Percentiles rank a stretch among this genome's conserved stretches.
Evolutionary conservation across 2,113 vertebrate genomes (phyloP).

Genomic region (Condylura cristata): DNA sequence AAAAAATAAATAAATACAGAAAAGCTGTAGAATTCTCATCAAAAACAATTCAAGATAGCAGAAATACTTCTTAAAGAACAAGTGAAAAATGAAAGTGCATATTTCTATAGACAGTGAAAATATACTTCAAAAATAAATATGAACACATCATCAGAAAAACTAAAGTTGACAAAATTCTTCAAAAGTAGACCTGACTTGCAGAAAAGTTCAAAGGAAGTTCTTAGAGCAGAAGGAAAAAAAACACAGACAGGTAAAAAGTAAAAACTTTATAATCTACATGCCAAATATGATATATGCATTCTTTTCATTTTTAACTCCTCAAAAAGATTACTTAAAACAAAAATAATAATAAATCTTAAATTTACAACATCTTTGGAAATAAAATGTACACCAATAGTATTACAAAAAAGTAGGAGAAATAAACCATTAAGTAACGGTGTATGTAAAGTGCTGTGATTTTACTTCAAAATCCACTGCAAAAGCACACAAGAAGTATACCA

Average conservation of each 20-base stretch:
- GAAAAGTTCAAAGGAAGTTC: neutral
- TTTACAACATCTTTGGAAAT: neutral
- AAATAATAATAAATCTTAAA: neutral
- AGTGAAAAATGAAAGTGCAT: neutral
- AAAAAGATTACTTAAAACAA: neutral
- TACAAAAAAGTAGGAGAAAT: neutral
- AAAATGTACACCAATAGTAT: neutral
- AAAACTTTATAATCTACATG: neutral
- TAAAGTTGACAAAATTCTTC: neutral
- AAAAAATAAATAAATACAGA: neutral
- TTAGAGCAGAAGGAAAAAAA: neutral
- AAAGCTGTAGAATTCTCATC: no score
- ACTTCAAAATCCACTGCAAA: neutral
- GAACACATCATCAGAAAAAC: neutral
- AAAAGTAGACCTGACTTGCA: neutral
- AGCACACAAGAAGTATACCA: neutral
- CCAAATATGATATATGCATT: neutral
- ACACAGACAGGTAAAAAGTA: neutral
- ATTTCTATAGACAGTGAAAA: neutral
- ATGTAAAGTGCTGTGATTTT: neutral
- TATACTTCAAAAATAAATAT: neutral
- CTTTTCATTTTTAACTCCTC: neutral
- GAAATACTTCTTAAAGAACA: no score
- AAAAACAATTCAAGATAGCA: no score
- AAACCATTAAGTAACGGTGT: neutral